Base-by-base conservation (phyloP, 2,113 vertebrate species). In the Actinemys pallida region DNA sequence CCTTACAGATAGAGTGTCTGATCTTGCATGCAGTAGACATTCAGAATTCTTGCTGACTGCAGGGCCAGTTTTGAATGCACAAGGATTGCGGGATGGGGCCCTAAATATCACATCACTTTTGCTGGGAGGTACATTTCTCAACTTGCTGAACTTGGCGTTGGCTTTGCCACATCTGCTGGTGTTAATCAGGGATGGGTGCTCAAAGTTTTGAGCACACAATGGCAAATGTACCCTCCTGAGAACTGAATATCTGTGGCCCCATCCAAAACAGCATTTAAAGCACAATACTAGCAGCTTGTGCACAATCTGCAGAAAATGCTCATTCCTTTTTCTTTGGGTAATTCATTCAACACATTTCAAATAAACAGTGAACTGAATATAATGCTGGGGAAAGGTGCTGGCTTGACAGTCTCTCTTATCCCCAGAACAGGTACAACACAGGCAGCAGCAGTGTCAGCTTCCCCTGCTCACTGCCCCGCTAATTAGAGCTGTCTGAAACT, bases 181-280 rank as follows among this genome's bases (percentile, higher is more conserved):
- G 24, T 45, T 45, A 80, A 90, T 45, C 54, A 85, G 90, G 87
- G 79, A 57, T 81, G 59, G 47, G 65, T 88, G 75, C 59, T 39
- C 2, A 49, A 86, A 35, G 86, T 96, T 96, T 90, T 93, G 96
- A 95, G 88, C 85, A 90, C 88, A 91, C 84, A 12, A 31, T 54
- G 96, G 94, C 95, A 95, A 96, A 93, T 80, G 57, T 86, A 91
- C 92, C 93, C 20, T 54, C 86, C 93, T 92, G 59, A 95, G 96
- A 90, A 94, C 93, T 92, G 85, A 79, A 94, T 86, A 95, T 96
- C 94, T 95, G 96, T 96, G 96, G 93, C 95, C 90, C 86, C 96
- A 89, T 95, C 92, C 92, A 94, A 96, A 97, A 95, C 96, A 96
- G 94, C 65, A 4, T 84, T 45, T 86, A 88, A 65, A 92, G 79